These are phyloP conservation scores for Eurystomus gularis DNA, from an alignment of 2,113 vertebrate species.

Conservation along the genomic window DNA sequence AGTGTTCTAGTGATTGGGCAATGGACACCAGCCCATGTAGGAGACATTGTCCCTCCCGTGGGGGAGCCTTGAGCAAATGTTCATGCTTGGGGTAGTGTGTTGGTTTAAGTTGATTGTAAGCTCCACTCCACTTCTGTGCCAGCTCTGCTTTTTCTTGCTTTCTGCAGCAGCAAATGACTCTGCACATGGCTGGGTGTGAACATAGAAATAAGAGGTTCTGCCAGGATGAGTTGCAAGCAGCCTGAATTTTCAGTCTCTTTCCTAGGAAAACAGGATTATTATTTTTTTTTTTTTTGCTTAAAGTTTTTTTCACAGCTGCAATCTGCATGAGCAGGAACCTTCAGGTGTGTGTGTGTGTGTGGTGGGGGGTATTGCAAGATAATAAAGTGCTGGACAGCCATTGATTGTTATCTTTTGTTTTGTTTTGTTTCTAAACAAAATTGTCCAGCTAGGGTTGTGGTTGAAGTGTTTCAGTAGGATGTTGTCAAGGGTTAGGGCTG, in stretches of 20 bases:
- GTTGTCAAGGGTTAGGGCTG: background rate
- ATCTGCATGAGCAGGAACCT: background rate
- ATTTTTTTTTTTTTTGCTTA: background rate
- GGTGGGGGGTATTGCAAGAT: background rate
- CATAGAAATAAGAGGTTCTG: background rate
- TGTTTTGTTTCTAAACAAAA: background rate
- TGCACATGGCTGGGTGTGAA: background rate
- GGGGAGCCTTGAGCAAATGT: background rate
- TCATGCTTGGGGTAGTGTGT: accelerated
- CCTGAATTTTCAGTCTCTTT: background rate
- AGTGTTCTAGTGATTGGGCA: background rate
- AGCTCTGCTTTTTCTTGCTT: background rate
- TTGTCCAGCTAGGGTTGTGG: background rate
- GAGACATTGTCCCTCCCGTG: background rate
- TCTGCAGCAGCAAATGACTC: background rate
- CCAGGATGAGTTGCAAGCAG: background rate
- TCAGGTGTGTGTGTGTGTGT: background rate
- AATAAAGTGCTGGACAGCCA: background rate
- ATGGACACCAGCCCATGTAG: accelerated
- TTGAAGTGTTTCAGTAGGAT: background rate
- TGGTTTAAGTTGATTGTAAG: background rate
- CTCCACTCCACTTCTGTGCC: accelerated
- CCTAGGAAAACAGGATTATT: background rate
- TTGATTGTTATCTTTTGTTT: background rate
- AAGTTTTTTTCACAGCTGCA: background rate